A percentile compares a stretch with the other conserved stretches of the same genome.
Conservation (phyloP, 2,113 vertebrate species). For the Saguinus midas region DNA sequence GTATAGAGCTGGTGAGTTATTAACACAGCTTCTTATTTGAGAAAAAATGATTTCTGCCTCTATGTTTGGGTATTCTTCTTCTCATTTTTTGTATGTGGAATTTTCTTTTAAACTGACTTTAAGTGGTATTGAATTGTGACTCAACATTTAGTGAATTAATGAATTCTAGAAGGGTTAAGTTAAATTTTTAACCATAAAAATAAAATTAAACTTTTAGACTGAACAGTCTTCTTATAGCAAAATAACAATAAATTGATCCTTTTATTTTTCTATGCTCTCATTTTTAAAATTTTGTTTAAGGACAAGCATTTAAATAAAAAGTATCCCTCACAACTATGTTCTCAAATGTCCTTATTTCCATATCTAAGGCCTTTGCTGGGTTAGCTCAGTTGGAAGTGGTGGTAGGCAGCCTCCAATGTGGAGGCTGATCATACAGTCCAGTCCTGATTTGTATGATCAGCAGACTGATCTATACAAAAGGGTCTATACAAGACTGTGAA, state of each 20-base stretch:
- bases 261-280: background rate
- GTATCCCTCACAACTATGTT: no score
- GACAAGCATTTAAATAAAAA: background rate
- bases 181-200: background rate
- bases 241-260: background rate
- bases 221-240: background rate
- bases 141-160: background rate
- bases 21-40: background rate
- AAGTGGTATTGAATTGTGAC: background rate
- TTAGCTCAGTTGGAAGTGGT: background rate
- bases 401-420: accelerated
- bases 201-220: background rate
- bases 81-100: background rate
- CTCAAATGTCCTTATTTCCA: background rate
- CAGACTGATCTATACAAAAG: no score
- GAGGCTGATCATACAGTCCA: no score
- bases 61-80: background rate
- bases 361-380: background rate
- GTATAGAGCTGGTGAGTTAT: background rate
- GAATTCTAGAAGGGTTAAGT: background rate
- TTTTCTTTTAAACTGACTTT: background rate
- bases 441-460: no score
- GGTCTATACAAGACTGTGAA: no score
- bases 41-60: background rate
- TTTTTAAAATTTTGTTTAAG: background rate